These are phyloP conservation scores for Oxyruncus cristatus DNA, from an alignment of 2,113 vertebrate genomes.

Conservation along the genomic window DNA sequence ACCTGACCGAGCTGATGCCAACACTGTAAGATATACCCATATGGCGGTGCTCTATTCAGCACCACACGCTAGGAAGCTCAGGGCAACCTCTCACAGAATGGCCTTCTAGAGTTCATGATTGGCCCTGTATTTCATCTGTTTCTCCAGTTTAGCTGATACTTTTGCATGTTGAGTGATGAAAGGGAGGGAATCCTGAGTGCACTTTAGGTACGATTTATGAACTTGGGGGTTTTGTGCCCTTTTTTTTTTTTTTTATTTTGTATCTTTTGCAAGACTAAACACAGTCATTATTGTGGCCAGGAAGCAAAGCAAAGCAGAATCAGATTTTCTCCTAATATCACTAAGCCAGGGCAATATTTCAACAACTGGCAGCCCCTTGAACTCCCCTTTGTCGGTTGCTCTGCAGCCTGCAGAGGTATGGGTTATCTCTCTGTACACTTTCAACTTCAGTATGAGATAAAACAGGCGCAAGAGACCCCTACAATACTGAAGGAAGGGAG, in stretches of 20 bases:
- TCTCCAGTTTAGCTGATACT: neutral
- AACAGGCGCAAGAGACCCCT: conserved; percentile 26
- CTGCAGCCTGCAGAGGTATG: neutral
- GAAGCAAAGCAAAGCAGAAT: conserved; percentile 37
- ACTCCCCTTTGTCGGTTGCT: neutral
- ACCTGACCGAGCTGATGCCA: accelerated
- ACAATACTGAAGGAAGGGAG: neutral
- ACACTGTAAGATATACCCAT: accelerated
- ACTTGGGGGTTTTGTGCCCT: neutral
- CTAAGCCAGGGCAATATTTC: conserved; percentile 23
- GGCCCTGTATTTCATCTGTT: neutral
- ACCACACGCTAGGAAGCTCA: accelerated
- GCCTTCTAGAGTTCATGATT: neutral
- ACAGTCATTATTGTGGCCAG: neutral
- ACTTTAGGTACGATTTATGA: conserved; percentile 45
- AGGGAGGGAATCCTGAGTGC: neutral
- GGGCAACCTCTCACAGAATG: neutral
- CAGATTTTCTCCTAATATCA: neutral
- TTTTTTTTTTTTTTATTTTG: neutral
- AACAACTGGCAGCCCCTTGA: conserved; percentile 24
- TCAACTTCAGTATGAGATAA: neutral
- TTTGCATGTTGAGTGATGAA: neutral
- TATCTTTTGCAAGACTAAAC: conserved; percentile 53
- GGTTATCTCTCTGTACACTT: conserved; percentile 23
- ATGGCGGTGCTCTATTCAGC: neutral